Evolutionary conservation across 2,113 vertebrate genomes (phyloP).

Genomic region (Cichladusa arquata): DNA sequence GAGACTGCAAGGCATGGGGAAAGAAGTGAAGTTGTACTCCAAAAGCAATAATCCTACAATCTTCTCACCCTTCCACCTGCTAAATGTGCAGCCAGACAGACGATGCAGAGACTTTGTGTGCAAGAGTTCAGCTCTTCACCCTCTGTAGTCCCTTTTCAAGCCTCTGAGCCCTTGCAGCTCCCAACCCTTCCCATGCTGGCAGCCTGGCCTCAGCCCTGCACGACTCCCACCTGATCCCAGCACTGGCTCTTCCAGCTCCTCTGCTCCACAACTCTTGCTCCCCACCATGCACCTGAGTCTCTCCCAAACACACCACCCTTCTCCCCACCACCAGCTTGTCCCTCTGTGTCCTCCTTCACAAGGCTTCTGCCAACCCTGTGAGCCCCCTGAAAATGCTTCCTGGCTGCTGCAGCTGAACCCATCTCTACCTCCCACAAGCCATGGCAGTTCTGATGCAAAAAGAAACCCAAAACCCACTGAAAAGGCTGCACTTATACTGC

Average conservation of each 20-base stretch:
- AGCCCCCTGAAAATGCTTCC: neutral
- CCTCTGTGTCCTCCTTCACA: neutral
- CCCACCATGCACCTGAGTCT: rapidly evolving
- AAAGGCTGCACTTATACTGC: neutral
- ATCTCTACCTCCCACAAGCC: neutral
- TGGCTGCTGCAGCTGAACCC: neutral
- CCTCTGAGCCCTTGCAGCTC: neutral
- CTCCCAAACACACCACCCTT: neutral
- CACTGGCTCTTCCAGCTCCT: neutral
- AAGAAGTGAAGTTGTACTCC: neutral
- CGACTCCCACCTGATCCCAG: rapidly evolving
- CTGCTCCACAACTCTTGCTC: neutral
- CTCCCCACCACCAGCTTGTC: rapidly evolving
- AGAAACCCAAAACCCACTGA: neutral
- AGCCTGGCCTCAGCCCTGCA: neutral
- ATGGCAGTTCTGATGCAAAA: neutral
- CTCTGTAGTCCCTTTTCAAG: neutral
- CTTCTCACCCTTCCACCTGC: neutral
- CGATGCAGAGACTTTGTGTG: neutral
- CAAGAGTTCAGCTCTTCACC: neutral
- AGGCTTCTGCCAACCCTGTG: neutral
- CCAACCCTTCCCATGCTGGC: neutral
- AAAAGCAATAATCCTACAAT: neutral
- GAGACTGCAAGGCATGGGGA: neutral
- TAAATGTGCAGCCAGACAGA: neutral